Evolutionary conservation across 2,113 vertebrate species (phyloP).

Genomic region (Etia nguti): DNA sequence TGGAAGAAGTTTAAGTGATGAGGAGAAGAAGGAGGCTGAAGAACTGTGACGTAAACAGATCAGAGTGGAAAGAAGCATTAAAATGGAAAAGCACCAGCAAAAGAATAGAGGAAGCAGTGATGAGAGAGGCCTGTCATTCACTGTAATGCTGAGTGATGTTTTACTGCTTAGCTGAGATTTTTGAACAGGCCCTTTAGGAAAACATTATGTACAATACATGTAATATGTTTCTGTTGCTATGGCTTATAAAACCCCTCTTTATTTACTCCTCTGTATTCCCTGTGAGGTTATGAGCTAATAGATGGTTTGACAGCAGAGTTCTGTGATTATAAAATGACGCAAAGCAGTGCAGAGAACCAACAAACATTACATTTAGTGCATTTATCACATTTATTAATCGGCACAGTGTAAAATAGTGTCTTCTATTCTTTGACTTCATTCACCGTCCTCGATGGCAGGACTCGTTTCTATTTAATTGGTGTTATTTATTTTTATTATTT

Average conservation of each 20-base stretch:
- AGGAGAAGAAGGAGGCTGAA: not conserved
- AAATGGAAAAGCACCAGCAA: not conserved
- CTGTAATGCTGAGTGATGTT: conserved; percentile 4
- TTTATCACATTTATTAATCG: not conserved
- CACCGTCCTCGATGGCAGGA: too few relatives aligned
- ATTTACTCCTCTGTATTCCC: not conserved
- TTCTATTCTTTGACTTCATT: not conserved
- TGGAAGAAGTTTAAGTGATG: not conserved
- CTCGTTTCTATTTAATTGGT: too few relatives aligned
- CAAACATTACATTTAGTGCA: not conserved
- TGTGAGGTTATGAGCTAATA: not conserved
- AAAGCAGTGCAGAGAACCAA: not conserved
- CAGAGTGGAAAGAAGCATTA: not conserved
- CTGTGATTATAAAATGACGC: not conserved
- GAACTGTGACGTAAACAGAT: not conserved
- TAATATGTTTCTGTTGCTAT: not conserved
- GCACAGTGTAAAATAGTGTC: not conserved
- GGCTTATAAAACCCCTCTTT: not conserved
- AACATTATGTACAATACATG: not conserved
- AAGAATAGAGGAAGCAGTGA: not conserved
- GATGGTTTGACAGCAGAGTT: not conserved
- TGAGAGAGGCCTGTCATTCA: not conserved
- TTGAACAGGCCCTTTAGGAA: not conserved
- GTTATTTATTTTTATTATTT: not conserved
- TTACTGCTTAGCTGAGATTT: not conserved